These are phyloP conservation scores for Thymelicus lineola DNA, from an alignment of 2,888 invertebrate genomes.

Conservation along the genomic window DNA sequence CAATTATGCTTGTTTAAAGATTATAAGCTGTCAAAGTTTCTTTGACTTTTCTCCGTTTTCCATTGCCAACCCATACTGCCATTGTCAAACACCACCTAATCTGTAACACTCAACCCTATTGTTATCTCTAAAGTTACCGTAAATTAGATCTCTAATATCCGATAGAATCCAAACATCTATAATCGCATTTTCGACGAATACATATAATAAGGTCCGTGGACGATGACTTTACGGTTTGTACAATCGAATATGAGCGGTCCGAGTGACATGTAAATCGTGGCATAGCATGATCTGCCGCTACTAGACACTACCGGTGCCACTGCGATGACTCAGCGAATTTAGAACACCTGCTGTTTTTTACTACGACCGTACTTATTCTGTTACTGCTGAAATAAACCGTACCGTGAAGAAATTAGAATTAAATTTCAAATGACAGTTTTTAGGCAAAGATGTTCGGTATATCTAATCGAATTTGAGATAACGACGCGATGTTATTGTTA, in stretches of 20 bases:
- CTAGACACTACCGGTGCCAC: slow-evolving; percentile 82
- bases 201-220: slow-evolving; percentile 40
- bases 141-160: slow-evolving; percentile 6
- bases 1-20: not conserved
- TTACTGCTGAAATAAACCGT: slow-evolving; percentile 28
- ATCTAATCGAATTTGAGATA: slow-evolving; percentile 50
- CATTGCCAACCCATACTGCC: no score
- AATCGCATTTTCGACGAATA: slow-evolving; percentile 69
- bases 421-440: slow-evolving; percentile 10
- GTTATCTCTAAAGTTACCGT: not conserved
- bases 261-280: slow-evolving; percentile 84
- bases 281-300: slow-evolving; percentile 73
- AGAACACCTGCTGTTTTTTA: slow-evolving; percentile 69
- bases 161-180: slow-evolving; percentile 49
- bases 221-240: slow-evolving; percentile 68
- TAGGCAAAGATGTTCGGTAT: slow-evolving; percentile 37
- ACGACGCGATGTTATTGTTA: slow-evolving; percentile 60
- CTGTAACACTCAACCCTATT: no score
- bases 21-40: not conserved
- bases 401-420: not conserved
- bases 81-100: not conserved
- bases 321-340: slow-evolving; percentile 77
- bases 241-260: slow-evolving; percentile 82
- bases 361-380: slow-evolving; percentile 1
- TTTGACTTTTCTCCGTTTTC: not conserved